phyloP scores from a whole-genome alignment of 2,888 invertebrate species.

The Cacoxenus indagator region DNA sequence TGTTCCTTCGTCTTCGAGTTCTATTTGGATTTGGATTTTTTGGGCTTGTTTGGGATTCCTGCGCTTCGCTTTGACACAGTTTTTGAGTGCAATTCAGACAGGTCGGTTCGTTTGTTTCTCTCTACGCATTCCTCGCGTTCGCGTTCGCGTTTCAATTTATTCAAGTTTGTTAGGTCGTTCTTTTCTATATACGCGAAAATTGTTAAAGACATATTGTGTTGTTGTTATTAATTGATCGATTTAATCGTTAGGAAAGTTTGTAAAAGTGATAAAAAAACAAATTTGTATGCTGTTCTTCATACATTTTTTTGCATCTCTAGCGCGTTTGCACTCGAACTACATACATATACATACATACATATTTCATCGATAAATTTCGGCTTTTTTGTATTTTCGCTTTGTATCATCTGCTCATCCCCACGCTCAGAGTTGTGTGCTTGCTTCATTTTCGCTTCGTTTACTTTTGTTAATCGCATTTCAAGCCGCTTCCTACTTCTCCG shows the following conservation, averaged over 20 bases:
- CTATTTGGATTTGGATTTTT: constrained; percentile 11
- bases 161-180: constrained; percentile 34
- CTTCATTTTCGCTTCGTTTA: constrained; percentile 39
- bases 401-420: constrained; percentile 21
- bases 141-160: constrained; percentile 39
- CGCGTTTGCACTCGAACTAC: too few species aligned
- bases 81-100: constrained; percentile 68
- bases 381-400: constrained; percentile 19
- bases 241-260: too few species aligned
- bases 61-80: constrained; percentile 65
- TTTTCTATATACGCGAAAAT: constrained; percentile 21
- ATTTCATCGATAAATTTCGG: constrained; percentile 9
- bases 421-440: constrained; percentile 11
- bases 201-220: too few species aligned
- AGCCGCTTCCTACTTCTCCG: constrained; percentile 18
- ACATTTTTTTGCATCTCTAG: too few species aligned
- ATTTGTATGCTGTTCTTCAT: too few species aligned
- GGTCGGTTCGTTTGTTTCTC: constrained; percentile 65
- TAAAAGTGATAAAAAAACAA: too few species aligned
- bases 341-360: too few species aligned
- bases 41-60: constrained; percentile 51
- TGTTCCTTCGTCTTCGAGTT: constrained; percentile 10
- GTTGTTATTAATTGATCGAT: too few species aligned
- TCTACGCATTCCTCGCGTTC: constrained; percentile 34
- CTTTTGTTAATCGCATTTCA: constrained; percentile 42